These are phyloP conservation scores for Beris morrisii DNA, from an alignment of 2,888 invertebrate genomes.

Conservation along the genomic window DNA sequence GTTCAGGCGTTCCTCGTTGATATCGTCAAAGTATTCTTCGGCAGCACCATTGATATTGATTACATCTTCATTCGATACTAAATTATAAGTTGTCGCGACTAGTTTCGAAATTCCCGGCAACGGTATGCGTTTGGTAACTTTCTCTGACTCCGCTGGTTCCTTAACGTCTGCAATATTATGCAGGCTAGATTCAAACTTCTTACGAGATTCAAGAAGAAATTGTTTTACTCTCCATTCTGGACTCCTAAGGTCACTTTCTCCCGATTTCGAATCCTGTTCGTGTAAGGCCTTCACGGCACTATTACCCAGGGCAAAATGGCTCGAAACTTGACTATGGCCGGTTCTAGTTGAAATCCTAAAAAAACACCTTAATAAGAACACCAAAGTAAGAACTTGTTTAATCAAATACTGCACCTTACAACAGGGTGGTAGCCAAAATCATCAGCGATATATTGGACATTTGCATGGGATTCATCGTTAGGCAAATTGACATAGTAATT, in stretches of 20 bases:
- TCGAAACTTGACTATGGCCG: slow-evolving; percentile 56
- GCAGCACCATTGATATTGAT: slow-evolving; percentile 64
- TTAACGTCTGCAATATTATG: too few species aligned
- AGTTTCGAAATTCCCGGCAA: slow-evolving; percentile 55
- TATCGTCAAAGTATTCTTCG: slow-evolving; percentile 40
- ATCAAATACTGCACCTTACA: slow-evolving; percentile 48
- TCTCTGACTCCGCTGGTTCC: neutral
- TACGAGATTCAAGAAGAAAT: too few species aligned
- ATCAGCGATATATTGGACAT: slow-evolving; percentile 65
- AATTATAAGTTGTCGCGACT: slow-evolving; percentile 56
- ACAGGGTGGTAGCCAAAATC: slow-evolving; percentile 68
- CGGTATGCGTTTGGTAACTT: neutral
- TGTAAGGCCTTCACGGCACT: slow-evolving; percentile 55
- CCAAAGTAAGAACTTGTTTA: neutral
- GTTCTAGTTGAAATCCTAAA: slow-evolving; percentile 55
- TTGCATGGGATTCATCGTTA: slow-evolving; percentile 54
- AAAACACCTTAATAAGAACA: neutral
- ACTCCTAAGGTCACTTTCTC: neutral
- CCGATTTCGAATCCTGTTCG: slow-evolving; percentile 2
- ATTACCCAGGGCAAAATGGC: slow-evolving; percentile 58
- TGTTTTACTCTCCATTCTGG: too few species aligned
- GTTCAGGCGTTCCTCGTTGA: slow-evolving; percentile 14
- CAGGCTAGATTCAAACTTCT: too few species aligned
- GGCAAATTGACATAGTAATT: slow-evolving; percentile 52
- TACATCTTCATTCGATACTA: slow-evolving; percentile 66